These are phyloP conservation scores for Drosophila albomicans DNA, from an alignment of 1,140 invertebrate genomes.

Conservation along the genomic window DNA sequence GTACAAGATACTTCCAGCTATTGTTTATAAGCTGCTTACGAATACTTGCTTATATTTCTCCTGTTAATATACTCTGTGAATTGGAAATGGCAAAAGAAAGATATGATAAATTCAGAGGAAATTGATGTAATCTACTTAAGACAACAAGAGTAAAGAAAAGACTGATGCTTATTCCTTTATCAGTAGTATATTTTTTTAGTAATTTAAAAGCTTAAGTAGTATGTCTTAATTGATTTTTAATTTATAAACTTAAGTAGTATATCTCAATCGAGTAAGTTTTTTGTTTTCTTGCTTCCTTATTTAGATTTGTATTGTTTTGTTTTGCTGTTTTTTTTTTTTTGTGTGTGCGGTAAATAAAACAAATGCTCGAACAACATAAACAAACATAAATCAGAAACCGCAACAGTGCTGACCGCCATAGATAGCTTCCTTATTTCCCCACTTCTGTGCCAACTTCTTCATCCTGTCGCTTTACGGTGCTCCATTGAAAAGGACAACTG, in stretches of 20 bases:
- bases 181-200: too few species aligned
- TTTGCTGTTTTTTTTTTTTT: background rate
- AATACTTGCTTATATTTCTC: background rate
- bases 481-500: constrained; percentile 75
- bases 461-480: background rate
- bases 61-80: background rate
- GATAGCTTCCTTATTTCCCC: constrained; percentile 49
- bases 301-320: constrained; percentile 21
- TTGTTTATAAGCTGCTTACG: constrained; percentile 17
- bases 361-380: constrained; percentile 73
- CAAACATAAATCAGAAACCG: constrained; percentile 75
- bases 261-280: background rate
- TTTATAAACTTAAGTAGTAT: background rate
- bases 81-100: background rate
- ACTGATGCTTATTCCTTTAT: too few species aligned
- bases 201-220: too few species aligned
- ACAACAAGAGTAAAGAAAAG: too few species aligned
- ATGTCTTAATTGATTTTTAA: too few species aligned
- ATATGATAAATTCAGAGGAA: too few species aligned
- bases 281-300: constrained; percentile 5
- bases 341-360: constrained; percentile 57
- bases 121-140: background rate
- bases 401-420: constrained; percentile 70
- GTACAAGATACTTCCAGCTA: background rate
- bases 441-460: background rate